phyloP scores from a whole-genome alignment of 2,113 vertebrate species.

The Sceloporus undulatus region DNA sequence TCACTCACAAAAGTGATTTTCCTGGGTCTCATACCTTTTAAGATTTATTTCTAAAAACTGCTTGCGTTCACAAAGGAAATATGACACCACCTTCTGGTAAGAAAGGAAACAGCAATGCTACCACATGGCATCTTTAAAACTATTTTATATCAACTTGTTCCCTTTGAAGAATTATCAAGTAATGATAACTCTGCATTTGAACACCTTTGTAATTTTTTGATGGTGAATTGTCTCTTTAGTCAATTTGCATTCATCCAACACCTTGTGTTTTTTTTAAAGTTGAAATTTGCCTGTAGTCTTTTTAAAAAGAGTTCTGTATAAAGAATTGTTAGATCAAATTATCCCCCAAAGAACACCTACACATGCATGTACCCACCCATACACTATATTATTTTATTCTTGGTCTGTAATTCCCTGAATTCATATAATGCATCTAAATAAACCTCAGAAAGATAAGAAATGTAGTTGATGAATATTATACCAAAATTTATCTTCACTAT shows the following conservation, averaged over 20 bases:
- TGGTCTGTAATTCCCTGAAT: neutral
- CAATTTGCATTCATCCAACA: neutral
- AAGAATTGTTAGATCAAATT: neutral
- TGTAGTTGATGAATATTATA: neutral
- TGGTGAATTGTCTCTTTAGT: neutral
- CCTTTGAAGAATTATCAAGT: neutral
- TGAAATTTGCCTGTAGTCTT: neutral
- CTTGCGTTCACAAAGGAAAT: neutral
- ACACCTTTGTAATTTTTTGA: neutral
- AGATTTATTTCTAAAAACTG: neutral
- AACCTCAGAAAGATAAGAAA: neutral
- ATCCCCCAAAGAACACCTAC: neutral
- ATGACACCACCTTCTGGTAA: neutral
- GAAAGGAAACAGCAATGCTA: conserved; percentile 2
- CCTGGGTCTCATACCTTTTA: neutral
- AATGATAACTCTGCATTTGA: neutral
- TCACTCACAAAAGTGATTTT: neutral
- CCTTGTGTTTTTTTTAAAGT: neutral
- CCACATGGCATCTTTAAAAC: neutral
- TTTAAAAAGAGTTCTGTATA: neutral
- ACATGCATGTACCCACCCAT: too few species aligned
- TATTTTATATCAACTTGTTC: neutral
- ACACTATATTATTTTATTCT: neutral
- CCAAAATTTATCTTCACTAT: neutral
- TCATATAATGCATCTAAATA: neutral